phyloP scores from a whole-genome alignment of 2,797 vertebrate species.

The Protosalanx chinensis region DNA sequence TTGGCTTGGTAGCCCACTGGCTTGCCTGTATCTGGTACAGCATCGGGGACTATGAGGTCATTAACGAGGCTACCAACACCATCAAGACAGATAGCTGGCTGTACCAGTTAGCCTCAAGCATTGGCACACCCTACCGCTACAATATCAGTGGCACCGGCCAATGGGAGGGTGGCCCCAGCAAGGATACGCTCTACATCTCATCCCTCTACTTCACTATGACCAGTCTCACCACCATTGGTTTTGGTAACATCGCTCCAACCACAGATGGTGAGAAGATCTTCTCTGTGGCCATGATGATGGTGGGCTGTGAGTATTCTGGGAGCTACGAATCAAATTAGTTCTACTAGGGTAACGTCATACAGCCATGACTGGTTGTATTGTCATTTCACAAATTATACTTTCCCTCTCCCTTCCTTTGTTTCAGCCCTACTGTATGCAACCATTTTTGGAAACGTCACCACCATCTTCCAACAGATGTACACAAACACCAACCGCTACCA shows the following conservation, averaged over 20 bases:
- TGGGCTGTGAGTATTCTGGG: conserved; percentile 84
- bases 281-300: conserved; percentile 98
- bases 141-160: conserved; percentile 86
- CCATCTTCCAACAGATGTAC: conserved; percentile 99
- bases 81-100: conserved; percentile 95
- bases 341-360: too few relatives aligned
- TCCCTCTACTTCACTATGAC: conserved; percentile 99
- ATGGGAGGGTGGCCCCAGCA: conserved; percentile 94
- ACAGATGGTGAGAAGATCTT: conserved; percentile 97
- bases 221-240: conserved; percentile 96
- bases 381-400: too few relatives aligned
- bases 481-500: conserved; percentile 98
- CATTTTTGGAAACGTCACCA: conserved; percentile 97
- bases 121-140: conserved; percentile 89
- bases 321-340: too few relatives aligned
- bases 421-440: conserved; percentile 96
- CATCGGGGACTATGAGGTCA: conserved; percentile 95
- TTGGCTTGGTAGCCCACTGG: conserved; percentile 95
- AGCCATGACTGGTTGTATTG: too few relatives aligned
- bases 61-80: conserved; percentile 88
- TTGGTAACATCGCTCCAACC: conserved; percentile 93
- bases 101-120: conserved; percentile 88
- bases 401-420: not conserved
- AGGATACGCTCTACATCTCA: conserved; percentile 93
- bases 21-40: conserved; percentile 98